phyloP scores from a whole-genome alignment of 2,797 vertebrate genomes.

The Chlorospingus semifuscus region DNA sequence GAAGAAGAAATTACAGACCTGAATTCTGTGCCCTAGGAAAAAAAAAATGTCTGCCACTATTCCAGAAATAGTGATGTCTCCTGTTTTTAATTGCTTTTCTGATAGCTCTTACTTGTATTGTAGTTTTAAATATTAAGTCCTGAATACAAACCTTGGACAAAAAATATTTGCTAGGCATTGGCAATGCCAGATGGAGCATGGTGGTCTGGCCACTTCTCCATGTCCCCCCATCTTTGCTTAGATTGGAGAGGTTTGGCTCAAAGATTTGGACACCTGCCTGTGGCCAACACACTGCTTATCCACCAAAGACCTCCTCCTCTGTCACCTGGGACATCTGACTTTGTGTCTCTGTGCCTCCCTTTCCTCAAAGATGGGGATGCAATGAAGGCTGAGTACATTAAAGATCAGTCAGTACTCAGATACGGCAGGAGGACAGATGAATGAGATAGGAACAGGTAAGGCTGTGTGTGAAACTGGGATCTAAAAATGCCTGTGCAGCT shows the following conservation, averaged over 20 bases:
- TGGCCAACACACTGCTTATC: background rate
- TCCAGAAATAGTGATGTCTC: background rate
- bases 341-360: background rate
- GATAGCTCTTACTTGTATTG: background rate
- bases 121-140: background rate
- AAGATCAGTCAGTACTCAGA: background rate
- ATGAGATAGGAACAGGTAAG: background rate
- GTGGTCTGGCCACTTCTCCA: background rate
- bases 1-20: background rate
- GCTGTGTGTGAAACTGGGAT: rapidly evolving
- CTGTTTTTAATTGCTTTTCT: background rate
- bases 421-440: background rate
- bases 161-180: background rate
- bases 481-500: background rate
- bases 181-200: background rate
- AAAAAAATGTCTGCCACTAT: background rate
- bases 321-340: background rate
- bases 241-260: background rate
- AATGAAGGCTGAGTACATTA: rapidly evolving
- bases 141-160: background rate
- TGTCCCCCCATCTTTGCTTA: background rate
- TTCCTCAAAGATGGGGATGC: background rate
- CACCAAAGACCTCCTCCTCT: background rate
- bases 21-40: background rate
- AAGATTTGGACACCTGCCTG: background rate